Evolutionary conservation across 2,113 vertebrate species (phyloP).

Genomic region (Misgurnus anguillicaudatus): DNA sequence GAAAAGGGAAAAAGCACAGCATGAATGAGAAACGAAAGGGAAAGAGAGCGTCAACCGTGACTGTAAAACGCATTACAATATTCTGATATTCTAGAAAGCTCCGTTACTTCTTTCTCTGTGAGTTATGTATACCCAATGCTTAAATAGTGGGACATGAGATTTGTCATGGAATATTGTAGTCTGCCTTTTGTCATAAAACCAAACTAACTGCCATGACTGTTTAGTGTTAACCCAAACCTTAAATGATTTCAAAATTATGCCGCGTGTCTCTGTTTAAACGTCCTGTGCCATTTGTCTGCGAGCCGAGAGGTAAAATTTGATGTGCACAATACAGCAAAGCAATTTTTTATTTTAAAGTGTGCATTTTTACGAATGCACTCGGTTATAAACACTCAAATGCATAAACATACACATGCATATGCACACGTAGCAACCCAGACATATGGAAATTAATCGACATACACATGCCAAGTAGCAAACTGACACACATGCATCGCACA

Average conservation of each 20-base stretch:
- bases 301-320: constrained; percentile 41
- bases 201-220: constrained; percentile 19
- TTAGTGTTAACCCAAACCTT: constrained; percentile 11
- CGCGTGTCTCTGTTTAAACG: constrained; percentile 33
- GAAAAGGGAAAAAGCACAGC: constrained; percentile 25
- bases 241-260: neutral
- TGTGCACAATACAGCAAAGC: constrained; percentile 36
- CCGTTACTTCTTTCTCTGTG: constrained; percentile 6
- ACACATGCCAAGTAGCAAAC: constrained; percentile 20
- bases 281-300: constrained; percentile 24
- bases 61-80: constrained; percentile 43
- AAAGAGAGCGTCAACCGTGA: constrained; percentile 30
- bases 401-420: neutral
- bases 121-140: constrained; percentile 23
- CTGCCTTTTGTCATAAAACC: constrained; percentile 30
- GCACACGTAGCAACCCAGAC: constrained; percentile 13
- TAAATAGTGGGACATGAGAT: constrained; percentile 19
- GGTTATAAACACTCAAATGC: constrained; percentile 15
- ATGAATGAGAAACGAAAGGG: constrained; percentile 8
- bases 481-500: constrained; percentile 13
- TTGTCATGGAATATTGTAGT: constrained; percentile 23
- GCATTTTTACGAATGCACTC: neutral
- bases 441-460: constrained; percentile 35
- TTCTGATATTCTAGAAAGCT: constrained; percentile 16
- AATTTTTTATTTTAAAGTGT: constrained; percentile 46